A percentile compares a stretch with the other conserved stretches of the same genome.
Conservation (phyloP, 2,888 invertebrate genomes). For the Drosophila lacicola region DNA sequence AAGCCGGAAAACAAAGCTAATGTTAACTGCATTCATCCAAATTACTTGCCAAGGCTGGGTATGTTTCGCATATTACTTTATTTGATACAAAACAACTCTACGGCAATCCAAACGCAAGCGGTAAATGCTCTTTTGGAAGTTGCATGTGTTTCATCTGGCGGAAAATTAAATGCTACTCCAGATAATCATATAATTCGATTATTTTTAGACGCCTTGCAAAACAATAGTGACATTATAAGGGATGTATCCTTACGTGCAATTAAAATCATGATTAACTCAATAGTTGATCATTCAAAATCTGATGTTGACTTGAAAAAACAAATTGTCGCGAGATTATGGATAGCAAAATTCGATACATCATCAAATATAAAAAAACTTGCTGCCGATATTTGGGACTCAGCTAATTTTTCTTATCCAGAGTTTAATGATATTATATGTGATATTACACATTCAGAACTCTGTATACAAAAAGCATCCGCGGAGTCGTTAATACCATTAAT, state of each 20-base stretch:
- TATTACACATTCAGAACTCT: constrained; percentile 92
- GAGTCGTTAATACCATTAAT: constrained; percentile 91
- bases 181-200: constrained; percentile 90
- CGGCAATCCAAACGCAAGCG: constrained; percentile 91
- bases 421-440: constrained; percentile 87
- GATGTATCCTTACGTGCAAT: constrained; percentile 93
- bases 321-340: constrained; percentile 91
- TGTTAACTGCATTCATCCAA: constrained; percentile 88
- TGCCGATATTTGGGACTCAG: constrained; percentile 87
- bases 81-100: constrained; percentile 91
- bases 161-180: constrained; percentile 88
- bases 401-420: constrained; percentile 86
- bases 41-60: constrained; percentile 91
- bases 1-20: constrained; percentile 85
- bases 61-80: constrained; percentile 93
- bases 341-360: constrained; percentile 92
- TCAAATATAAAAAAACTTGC: constrained; percentile 90
- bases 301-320: constrained; percentile 84
- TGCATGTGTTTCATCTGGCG: constrained; percentile 90
- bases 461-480: constrained; percentile 93
- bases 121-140: constrained; percentile 92
- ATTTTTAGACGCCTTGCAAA: constrained; percentile 91
- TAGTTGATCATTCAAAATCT: constrained; percentile 85
- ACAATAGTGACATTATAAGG: constrained; percentile 89
- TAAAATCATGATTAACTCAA: constrained; percentile 87